phyloP scores from a whole-genome alignment of 2,113 vertebrate species.

The Burhinus oedicnemus region DNA sequence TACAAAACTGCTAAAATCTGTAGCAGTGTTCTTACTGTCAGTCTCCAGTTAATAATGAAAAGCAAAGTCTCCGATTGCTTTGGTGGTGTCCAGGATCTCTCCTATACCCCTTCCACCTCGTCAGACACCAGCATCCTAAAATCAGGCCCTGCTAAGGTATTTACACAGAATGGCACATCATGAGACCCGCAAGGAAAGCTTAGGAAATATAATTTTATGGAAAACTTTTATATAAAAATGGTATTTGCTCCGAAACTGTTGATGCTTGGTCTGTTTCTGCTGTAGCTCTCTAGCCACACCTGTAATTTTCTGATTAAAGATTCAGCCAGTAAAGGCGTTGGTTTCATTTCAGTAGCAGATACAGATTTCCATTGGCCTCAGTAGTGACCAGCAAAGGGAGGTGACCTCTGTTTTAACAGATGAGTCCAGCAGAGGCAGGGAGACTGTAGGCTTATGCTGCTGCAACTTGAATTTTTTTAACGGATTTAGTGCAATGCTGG shows the following conservation, averaged over 20 bases:
- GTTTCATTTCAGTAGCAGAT: not conserved
- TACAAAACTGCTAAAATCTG: not conserved
- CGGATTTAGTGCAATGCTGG: not conserved
- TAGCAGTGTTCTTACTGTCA: not conserved
- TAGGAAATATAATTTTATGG: not conserved
- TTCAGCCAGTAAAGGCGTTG: not conserved
- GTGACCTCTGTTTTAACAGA: not conserved
- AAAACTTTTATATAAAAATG: not conserved
- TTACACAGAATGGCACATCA: not conserved
- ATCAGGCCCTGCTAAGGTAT: not conserved
- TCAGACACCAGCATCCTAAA: not conserved
- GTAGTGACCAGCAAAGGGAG: not conserved
- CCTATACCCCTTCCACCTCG: not conserved
- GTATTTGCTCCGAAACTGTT: not conserved
- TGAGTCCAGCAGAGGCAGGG: not conserved
- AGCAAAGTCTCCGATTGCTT: not conserved
- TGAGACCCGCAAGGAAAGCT: not conserved
- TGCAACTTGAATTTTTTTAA: not conserved
- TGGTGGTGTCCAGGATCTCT: not conserved
- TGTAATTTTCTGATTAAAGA: not conserved
- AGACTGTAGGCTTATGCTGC: not conserved
- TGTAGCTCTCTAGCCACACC: not conserved
- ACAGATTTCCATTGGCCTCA: not conserved
- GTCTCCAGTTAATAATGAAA: not conserved
- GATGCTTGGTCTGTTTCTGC: not conserved